Evolutionary conservation across 1,140 invertebrate species (phyloP).

Genomic region (Latrodectus geometricus): DNA sequence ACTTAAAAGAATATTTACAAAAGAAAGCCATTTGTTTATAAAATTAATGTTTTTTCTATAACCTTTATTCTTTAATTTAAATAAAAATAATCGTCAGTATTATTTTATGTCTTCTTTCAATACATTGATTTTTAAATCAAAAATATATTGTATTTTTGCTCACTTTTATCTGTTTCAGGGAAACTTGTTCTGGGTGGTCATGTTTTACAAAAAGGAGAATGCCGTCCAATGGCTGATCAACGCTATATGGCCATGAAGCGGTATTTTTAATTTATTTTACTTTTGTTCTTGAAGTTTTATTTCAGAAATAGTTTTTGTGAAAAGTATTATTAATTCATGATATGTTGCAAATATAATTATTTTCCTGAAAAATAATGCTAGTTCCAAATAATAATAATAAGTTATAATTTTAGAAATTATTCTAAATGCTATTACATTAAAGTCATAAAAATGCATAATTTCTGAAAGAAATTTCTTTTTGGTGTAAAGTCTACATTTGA

Average conservation of each 20-base stretch:
- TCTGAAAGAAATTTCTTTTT: too few species aligned
- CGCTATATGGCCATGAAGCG: conserved; percentile 91
- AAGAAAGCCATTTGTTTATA: too few species aligned
- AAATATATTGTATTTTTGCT: neutral
- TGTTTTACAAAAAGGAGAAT: conserved; percentile 94
- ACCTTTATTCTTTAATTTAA: neutral
- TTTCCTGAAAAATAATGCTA: too few species aligned
- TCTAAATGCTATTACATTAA: too few species aligned
- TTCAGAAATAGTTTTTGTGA: neutral
- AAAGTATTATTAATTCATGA: too few species aligned
- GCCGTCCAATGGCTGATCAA: conserved; percentile 86
- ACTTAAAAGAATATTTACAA: too few species aligned
- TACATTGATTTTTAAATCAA: neutral
- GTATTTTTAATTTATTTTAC: conserved; percentile 60
- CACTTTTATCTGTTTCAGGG: conserved; percentile 73
- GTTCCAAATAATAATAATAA: too few species aligned
- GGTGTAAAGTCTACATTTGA: too few species aligned
- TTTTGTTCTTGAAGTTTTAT: neutral
- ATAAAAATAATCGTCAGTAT: neutral
- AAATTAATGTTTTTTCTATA: too few species aligned
- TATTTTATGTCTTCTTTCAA: neutral
- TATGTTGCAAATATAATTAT: too few species aligned
- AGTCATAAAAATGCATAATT: too few species aligned
- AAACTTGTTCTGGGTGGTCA: conserved; percentile 91
- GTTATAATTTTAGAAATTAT: too few species aligned